phyloP scores from a whole-genome alignment of 2,888 invertebrate species.

The Torymus auratus region DNA sequence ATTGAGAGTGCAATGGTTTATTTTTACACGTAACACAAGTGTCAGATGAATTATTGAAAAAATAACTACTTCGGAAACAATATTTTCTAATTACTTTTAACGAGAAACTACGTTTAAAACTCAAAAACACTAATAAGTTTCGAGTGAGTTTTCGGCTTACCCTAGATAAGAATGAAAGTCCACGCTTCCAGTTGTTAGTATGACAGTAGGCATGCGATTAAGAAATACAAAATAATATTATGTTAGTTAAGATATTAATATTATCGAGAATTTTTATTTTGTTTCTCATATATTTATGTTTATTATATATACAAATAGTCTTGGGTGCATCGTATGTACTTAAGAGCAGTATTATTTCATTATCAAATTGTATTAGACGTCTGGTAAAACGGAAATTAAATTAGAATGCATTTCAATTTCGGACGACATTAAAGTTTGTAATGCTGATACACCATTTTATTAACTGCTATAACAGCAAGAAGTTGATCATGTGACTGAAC shows the following conservation, averaged over 20 bases:
- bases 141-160: constrained; percentile 66
- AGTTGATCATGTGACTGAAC: background rate
- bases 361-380: background rate
- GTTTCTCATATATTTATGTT: too few species aligned
- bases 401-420: background rate
- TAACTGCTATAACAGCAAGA: background rate
- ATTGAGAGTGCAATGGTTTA: background rate
- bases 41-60: constrained; percentile 14
- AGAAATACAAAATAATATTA: constrained; percentile 68
- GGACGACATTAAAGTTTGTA: background rate
- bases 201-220: constrained; percentile 72
- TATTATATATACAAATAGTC: too few species aligned
- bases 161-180: constrained; percentile 74
- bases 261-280: background rate
- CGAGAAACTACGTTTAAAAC: background rate
- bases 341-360: background rate
- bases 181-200: constrained; percentile 75
- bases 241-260: constrained; percentile 10
- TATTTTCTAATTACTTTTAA: background rate
- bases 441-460: constrained; percentile 7
- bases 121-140: background rate
- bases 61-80: background rate
- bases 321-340: too few species aligned
- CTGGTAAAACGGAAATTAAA: background rate
- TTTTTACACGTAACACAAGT: constrained; percentile 7